Conservation (phyloP, 2,113 vertebrate species). For the Hyla sarda region DNA sequence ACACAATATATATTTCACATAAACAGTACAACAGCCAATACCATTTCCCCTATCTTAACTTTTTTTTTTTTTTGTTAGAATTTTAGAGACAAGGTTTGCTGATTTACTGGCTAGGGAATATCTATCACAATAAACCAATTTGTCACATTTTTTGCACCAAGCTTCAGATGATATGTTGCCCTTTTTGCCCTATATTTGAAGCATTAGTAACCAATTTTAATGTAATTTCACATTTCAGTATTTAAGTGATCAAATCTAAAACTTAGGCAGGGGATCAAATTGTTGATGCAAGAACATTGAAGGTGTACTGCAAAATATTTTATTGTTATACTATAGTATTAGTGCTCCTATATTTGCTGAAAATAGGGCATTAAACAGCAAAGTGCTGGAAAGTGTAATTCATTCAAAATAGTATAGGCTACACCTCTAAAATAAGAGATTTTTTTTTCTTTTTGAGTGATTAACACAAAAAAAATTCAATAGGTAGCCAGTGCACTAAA, state of each 20-base stretch:
- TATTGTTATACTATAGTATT: neutral
- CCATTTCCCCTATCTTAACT: neutral
- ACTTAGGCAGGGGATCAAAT: neutral
- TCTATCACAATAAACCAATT: neutral
- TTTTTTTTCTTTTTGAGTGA: no score
- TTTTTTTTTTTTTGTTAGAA: no score
- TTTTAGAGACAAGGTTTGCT: neutral
- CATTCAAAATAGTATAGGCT: no score
- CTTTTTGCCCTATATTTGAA: neutral
- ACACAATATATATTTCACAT: conserved; percentile 26
- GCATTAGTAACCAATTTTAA: neutral
- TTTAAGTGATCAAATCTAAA: neutral
- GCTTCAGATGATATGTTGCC: neutral
- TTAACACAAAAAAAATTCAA: no score
- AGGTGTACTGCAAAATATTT: no score
- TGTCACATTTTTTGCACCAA: neutral
- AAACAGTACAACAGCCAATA: conserved; percentile 24
- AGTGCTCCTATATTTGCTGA: neutral
- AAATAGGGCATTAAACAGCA: neutral
- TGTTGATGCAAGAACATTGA: neutral
- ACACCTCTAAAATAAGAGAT: no score
- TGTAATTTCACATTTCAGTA: neutral
- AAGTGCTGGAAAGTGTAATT: neutral
- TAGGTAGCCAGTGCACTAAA: no score
- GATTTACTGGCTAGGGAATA: neutral